phyloP scores from a whole-genome alignment of 2,797 vertebrate genomes.

The Linurgus olivaceus region DNA sequence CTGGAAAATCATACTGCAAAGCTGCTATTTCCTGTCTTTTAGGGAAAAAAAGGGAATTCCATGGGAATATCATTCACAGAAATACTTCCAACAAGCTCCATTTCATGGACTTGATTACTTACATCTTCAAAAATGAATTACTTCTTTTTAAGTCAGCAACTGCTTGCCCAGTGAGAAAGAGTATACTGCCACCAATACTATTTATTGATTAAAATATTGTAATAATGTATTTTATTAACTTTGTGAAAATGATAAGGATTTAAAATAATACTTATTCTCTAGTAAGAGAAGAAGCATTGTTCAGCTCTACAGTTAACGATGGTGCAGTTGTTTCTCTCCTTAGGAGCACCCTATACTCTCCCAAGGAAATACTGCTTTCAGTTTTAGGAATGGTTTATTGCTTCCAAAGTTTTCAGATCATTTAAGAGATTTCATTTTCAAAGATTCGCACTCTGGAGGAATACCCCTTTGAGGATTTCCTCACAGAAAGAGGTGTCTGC shows the following conservation, averaged over 20 bases:
- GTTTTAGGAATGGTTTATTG: slow-evolving; percentile 41
- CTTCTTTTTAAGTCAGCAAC: not conserved
- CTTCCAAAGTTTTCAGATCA: slow-evolving; percentile 61
- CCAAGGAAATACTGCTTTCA: slow-evolving; percentile 10
- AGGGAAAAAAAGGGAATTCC: not conserved
- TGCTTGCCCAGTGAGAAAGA: not conserved
- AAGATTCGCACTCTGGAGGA: slow-evolving; percentile 63
- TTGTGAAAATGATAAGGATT: not conserved
- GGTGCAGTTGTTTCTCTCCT: slow-evolving; percentile 10
- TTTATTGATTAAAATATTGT: not conserved
- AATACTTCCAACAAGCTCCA: not conserved
- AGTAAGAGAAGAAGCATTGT: not conserved
- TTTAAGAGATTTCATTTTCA: slow-evolving; percentile 72
- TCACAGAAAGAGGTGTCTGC: slow-evolving; percentile 51
- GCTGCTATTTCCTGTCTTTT: not conserved
- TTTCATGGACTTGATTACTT: not conserved
- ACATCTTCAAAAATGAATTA: not conserved
- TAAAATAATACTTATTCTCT: not conserved
- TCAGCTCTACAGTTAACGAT: not conserved
- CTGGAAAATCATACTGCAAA: not conserved
- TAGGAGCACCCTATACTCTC: not conserved
- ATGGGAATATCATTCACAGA: not conserved
- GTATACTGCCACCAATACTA: not conserved
- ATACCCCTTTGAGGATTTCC: slow-evolving; percentile 70
- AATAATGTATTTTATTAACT: not conserved